A percentile compares a stretch with the other conserved stretches of the same genome.
phyloP scores from a whole-genome alignment of 1,140 invertebrate species.

The Metopolophium dirhodum region DNA sequence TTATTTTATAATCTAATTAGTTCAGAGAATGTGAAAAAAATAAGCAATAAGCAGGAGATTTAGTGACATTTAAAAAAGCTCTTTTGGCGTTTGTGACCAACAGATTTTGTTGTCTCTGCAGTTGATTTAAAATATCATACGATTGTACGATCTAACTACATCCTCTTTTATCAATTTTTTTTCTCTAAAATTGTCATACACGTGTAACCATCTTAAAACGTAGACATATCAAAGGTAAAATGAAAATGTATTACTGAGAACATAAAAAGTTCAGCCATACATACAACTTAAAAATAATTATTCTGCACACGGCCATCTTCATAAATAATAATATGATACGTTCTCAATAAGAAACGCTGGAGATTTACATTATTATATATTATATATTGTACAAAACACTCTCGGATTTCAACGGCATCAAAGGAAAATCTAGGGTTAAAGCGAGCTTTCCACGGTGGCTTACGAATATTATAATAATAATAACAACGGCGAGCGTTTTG shows the following conservation, averaged over 20 bases:
- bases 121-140: background rate
- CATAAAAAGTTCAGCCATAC: background rate
- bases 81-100: background rate
- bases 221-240: background rate
- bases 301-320: background rate
- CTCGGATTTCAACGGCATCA: background rate
- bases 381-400: constrained; percentile 3
- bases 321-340: background rate
- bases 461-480: background rate
- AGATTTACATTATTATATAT: background rate
- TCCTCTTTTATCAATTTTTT: background rate
- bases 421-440: constrained; percentile 2
- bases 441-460: background rate
- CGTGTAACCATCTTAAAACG: background rate
- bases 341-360: background rate
- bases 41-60: too few species aligned
- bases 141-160: background rate
- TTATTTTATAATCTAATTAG: background rate
- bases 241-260: background rate
- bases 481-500: background rate
- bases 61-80: background rate
- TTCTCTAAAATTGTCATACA: background rate
- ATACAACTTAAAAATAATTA: background rate
- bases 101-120: background rate
- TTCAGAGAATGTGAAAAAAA: background rate